phyloP scores from a whole-genome alignment of 2,113 vertebrate species.

The Actinemys pallida region DNA sequence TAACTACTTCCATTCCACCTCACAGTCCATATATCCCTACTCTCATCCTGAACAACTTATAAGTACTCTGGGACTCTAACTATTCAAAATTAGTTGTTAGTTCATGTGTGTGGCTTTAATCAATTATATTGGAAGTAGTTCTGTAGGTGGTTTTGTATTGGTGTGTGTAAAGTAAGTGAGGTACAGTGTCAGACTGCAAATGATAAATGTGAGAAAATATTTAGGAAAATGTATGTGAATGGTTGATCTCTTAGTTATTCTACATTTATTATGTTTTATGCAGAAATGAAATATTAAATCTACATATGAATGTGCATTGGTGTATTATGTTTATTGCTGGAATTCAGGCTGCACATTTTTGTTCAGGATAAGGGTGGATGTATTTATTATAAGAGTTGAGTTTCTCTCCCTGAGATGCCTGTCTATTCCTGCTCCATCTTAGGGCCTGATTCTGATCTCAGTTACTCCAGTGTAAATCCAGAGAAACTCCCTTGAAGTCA shows the following conservation, averaged over 20 bases:
- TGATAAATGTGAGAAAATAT: background rate
- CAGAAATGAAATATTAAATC: background rate
- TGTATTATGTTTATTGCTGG: background rate
- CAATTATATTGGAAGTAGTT: background rate
- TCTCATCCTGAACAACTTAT: background rate
- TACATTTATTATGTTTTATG: background rate
- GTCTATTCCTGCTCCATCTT: background rate
- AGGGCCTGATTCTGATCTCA: background rate
- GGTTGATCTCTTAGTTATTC: background rate
- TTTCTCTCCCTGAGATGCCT: background rate
- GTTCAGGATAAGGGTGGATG: background rate
- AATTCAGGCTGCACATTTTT: background rate
- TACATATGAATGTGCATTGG: background rate
- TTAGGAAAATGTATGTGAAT: background rate
- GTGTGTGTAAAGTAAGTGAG: background rate
- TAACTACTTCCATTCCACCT: background rate
- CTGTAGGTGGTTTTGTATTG: background rate
- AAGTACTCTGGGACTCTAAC: background rate
- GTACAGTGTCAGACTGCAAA: background rate
- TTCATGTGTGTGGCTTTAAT: background rate
- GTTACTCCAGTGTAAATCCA: background rate
- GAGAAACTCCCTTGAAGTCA: background rate
- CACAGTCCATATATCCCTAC: background rate
- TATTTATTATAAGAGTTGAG: background rate
- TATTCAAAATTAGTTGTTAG: background rate